Percentiles rank a stretch among this genome's conserved stretches.
phyloP scores from a whole-genome alignment of 2,113 vertebrate genomes.

The Corythornis vintsioides region DNA sequence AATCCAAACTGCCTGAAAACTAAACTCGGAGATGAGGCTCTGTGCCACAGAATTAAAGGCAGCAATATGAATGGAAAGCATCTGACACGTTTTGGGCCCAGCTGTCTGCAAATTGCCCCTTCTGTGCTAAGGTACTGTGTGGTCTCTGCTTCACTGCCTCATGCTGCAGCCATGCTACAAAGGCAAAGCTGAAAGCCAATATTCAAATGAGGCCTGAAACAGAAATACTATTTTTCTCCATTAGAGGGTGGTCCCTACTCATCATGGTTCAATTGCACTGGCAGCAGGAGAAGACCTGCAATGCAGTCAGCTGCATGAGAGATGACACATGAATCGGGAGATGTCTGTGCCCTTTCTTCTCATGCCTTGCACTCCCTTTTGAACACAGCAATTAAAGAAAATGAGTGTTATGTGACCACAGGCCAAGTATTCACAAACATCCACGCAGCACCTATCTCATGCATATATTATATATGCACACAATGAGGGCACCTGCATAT shows the following conservation, averaged over 20 bases:
- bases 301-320: background rate
- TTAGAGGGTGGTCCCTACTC: conserved; percentile 60
- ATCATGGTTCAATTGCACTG: conserved; percentile 41
- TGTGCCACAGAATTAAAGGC: background rate
- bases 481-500: accelerated
- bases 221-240: conserved; percentile 35
- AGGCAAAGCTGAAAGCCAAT: conserved; percentile 21
- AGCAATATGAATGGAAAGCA: background rate
- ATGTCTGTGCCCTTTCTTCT: background rate
- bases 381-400: background rate
- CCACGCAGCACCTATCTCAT: background rate
- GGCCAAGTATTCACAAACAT: background rate
- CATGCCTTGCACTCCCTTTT: accelerated
- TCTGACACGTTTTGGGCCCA: background rate
- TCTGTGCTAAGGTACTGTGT: background rate
- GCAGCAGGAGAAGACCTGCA: conserved; percentile 41
- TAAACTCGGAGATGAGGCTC: background rate
- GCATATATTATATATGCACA: too few species aligned
- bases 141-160: background rate
- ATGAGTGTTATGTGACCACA: background rate
- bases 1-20: background rate
- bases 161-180: background rate
- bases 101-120: conserved; percentile 30
- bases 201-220: background rate
- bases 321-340: conserved; percentile 2